These are phyloP conservation scores for Ameiurus melas DNA, from an alignment of 2,113 vertebrate genomes.

Conservation along the genomic window DNA sequence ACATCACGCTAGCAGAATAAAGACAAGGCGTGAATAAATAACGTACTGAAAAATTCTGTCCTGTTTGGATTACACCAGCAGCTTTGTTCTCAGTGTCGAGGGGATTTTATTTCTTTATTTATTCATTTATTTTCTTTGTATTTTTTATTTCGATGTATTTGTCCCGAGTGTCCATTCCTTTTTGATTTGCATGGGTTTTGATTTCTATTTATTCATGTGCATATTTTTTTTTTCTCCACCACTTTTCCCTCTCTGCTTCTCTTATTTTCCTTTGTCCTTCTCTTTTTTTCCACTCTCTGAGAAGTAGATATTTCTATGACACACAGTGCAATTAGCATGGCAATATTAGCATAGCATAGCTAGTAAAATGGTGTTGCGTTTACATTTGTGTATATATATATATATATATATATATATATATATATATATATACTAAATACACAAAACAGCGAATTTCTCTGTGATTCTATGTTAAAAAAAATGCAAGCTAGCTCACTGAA, in stretches of 20 bases:
- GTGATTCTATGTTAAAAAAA: background rate
- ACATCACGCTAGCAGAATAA: background rate
- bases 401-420: too few relatives aligned
- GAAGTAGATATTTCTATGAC: background rate
- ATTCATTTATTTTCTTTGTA: background rate
- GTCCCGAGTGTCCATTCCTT: background rate
- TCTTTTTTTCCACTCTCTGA: background rate
- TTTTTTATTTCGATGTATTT: background rate
- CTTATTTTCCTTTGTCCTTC: background rate
- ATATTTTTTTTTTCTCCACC: background rate
- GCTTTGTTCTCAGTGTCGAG: background rate
- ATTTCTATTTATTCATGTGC: background rate
- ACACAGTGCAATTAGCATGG: too few relatives aligned
- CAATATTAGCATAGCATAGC: background rate
- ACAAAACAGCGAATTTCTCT: too few relatives aligned
- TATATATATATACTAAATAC: too few relatives aligned
- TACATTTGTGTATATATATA: too few relatives aligned
- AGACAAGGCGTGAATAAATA: background rate
- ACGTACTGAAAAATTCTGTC: background rate
- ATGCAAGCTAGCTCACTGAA: background rate
- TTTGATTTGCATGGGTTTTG: background rate
- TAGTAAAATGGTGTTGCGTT: background rate
- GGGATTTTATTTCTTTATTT: background rate
- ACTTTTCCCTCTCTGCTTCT: background rate
- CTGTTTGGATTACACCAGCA: background rate